A percentile compares a stretch with the other conserved stretches of the same genome.
Conservation (phyloP, 1,140 invertebrate genomes). For the Glomeris maerens region DNA sequence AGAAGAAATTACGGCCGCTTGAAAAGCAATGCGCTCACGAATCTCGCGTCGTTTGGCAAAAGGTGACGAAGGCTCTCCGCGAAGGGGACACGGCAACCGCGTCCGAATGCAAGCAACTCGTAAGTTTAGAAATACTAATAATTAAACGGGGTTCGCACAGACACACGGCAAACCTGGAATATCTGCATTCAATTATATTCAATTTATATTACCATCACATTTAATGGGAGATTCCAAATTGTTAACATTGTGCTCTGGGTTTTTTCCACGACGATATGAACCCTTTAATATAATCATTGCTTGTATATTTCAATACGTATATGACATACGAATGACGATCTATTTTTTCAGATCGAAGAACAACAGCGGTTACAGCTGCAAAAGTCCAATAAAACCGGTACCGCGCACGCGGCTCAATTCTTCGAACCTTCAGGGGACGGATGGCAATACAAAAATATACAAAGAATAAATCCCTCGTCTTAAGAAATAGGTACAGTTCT, state of each 20-base stretch:
- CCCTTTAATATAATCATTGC: too few relatives aligned
- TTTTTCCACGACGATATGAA: too few relatives aligned
- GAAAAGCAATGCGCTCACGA: constrained; percentile 33
- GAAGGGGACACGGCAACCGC: constrained; percentile 35
- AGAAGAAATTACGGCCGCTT: constrained; percentile 33
- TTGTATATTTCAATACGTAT: too few relatives aligned
- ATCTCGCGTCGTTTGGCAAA: constrained; percentile 39
- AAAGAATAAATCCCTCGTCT: too few relatives aligned
- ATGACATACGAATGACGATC: too few relatives aligned
- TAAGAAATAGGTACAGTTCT: too few relatives aligned
- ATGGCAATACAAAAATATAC: too few relatives aligned
- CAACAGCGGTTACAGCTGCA: constrained; percentile 39
- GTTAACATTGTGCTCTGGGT: too few relatives aligned
- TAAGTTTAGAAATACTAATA: background rate
- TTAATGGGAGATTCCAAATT: too few relatives aligned
- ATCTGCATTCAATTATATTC: background rate
- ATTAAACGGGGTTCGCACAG: background rate
- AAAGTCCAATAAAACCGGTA: constrained; percentile 30
- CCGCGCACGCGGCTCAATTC: constrained; percentile 29
- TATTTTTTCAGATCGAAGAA: constrained; percentile 33
- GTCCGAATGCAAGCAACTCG: constrained; percentile 35
- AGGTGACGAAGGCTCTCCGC: constrained; percentile 39
- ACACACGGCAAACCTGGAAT: too few relatives aligned
- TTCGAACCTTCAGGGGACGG: constrained; percentile 5
- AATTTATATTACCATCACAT: constrained; percentile 5